Base-by-base conservation (phyloP, 1,140 invertebrate species). In the Camponotus pennsylvanicus region DNA sequence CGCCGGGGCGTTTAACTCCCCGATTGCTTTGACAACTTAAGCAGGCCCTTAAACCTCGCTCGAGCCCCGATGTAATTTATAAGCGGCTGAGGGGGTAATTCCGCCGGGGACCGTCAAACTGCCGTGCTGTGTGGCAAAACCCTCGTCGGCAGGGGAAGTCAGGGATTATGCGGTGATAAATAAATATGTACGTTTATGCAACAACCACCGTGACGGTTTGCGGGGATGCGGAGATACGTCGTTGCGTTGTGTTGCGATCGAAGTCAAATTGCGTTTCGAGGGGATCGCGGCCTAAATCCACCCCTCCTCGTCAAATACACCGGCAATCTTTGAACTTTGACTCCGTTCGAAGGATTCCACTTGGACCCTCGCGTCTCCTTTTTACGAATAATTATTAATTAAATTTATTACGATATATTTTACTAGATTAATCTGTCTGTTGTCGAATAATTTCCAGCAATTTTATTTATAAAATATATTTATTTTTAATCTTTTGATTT, bases 141-240 rank as follows among this genome's bases (percentile, higher is more conserved):
- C 86, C 92, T 85, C 84, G 76, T 83, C 40, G 69, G 79, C 55
- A 91, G 92, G 92, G 91, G 91, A 92, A 94, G 93, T 95, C 94
- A 95, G 93, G 94, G 94, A 95, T 95, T 95, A 95, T 93, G 91
- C 90, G 92, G 90, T 91, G 93, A 95, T 95, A 95, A 95, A 95
- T 95, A 95, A 95, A 95, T 93, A 94, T 93, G 89, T 91, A 92
- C 91, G 87, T 86, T 88, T 92, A 92, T 91, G 92, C 89, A 94
- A 93, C 91, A 91, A 93, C 92, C 90, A 87, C 92, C 91, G 90
- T 92, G 88, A 93, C 90, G 90, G 34, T 34, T 52, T 42, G 42
- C 90, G 91, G 90, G 88, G 87, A 89, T 89, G 88, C 79, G 88
- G 86, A 89, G 91, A 77, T 87, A 70, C 73, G 70, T 89, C 61